Conservation (phyloP, 2,888 invertebrate species). For the Caenorhabditis uteleia region DNA sequence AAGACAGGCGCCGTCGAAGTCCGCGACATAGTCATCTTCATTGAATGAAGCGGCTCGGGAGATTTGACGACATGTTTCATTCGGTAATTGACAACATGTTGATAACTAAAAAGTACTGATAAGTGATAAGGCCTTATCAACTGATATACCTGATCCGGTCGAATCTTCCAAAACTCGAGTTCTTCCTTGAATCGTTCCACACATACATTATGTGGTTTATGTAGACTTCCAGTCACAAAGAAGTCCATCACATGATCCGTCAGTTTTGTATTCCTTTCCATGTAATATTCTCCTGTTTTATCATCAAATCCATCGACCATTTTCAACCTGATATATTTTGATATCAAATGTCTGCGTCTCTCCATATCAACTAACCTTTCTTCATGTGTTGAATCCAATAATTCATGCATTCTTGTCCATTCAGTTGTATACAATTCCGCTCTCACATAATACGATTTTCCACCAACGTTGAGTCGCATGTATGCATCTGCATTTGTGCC, state of each 20-base stretch:
- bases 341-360: no score
- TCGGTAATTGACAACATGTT: constrained; percentile 57
- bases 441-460: constrained; percentile 61
- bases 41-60: constrained; percentile 40
- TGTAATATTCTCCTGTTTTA: constrained; percentile 63
- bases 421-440: constrained; percentile 51
- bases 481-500: constrained; percentile 37
- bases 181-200: constrained; percentile 66
- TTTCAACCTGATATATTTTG: constrained; percentile 41
- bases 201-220: constrained; percentile 58
- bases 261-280: constrained; percentile 62
- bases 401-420: constrained; percentile 51
- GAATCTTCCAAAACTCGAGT: constrained; percentile 63
- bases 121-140: constrained; percentile 22
- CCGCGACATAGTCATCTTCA: constrained; percentile 52
- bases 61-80: constrained; percentile 19
- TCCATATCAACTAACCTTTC: constrained; percentile 23
- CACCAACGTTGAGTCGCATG: constrained; percentile 61
- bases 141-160: constrained; percentile 54
- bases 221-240: constrained; percentile 60
- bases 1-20: constrained; percentile 59
- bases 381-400: constrained; percentile 49
- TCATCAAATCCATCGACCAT: constrained; percentile 58
- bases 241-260: constrained; percentile 66
- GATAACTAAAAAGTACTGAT: constrained; percentile 55